Evolutionary conservation across 53 echinoderm and acorn worm genomes (phyloP).

Genomic region (Echinometra lucunter): DNA sequence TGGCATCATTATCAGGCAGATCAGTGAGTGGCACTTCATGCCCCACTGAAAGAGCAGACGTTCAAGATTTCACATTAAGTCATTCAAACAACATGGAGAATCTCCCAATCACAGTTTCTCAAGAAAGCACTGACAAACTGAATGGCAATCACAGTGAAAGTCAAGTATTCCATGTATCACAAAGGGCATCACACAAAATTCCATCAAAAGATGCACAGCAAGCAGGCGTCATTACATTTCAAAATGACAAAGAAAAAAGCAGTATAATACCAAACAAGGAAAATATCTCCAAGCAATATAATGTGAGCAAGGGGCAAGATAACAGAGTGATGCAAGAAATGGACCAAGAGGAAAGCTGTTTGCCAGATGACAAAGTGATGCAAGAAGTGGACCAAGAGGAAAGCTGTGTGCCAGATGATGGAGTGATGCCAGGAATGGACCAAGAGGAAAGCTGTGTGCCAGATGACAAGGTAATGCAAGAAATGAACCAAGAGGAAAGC

Average conservation of each 20-base stretch:
- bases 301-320: background rate
- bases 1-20: background rate
- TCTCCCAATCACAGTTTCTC: background rate
- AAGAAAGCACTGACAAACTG: background rate
- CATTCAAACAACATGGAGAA: background rate
- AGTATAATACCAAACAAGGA: background rate
- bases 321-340: background rate
- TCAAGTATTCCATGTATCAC: background rate
- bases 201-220: background rate
- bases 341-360: background rate
- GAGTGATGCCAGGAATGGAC: background rate
- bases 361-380: background rate
- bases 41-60: background rate
- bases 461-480: background rate
- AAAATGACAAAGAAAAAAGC: background rate
- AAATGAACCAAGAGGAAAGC: background rate
- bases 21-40: background rate
- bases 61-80: background rate
- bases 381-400: background rate
- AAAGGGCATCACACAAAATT: background rate
- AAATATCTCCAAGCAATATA: background rate
- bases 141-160: background rate
- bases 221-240: background rate
- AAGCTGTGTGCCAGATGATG: background rate
- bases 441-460: background rate